Conservation (phyloP, 2,888 invertebrate genomes). For the Polyommatus iphigenia region DNA sequence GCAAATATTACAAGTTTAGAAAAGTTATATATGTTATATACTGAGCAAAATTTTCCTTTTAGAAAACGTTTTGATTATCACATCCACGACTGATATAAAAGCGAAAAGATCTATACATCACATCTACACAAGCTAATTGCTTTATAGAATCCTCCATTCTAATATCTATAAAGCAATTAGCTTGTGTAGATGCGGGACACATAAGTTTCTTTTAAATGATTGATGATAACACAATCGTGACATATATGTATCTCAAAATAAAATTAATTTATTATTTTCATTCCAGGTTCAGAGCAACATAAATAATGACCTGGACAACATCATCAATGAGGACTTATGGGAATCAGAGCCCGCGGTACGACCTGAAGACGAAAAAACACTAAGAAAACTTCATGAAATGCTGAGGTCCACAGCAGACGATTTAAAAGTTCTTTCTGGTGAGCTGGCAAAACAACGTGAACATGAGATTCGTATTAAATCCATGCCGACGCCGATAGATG, state of each 20-base stretch:
- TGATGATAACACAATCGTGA: too few species aligned
- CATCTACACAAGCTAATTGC: too few species aligned
- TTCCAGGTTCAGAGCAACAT: constrained; percentile 74
- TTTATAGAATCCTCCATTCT: too few species aligned
- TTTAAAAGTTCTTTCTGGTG: constrained; percentile 68
- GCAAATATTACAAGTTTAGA: too few species aligned
- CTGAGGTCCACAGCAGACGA: constrained; percentile 74
- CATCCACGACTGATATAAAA: background rate
- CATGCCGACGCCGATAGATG: constrained; percentile 65
- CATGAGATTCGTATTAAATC: constrained; percentile 60
- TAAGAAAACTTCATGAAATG: constrained; percentile 71
- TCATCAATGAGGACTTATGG: constrained; percentile 71
- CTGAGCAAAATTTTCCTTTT: too few species aligned
- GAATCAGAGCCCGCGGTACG: constrained; percentile 64
- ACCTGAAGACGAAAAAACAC: constrained; percentile 71
- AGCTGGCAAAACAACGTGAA: constrained; percentile 62
- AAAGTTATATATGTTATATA: too few species aligned
- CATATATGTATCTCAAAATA: too few species aligned
- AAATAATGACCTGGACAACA: constrained; percentile 69
- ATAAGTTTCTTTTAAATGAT: too few species aligned
- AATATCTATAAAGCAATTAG: too few species aligned
- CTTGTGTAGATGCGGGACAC: too few species aligned
- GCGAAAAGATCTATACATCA: too few species aligned
- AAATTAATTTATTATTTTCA: background rate
- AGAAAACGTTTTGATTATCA: too few species aligned